Conservation (phyloP, 2,797 vertebrate species). For the Mormyrus hasselquistii region DNA sequence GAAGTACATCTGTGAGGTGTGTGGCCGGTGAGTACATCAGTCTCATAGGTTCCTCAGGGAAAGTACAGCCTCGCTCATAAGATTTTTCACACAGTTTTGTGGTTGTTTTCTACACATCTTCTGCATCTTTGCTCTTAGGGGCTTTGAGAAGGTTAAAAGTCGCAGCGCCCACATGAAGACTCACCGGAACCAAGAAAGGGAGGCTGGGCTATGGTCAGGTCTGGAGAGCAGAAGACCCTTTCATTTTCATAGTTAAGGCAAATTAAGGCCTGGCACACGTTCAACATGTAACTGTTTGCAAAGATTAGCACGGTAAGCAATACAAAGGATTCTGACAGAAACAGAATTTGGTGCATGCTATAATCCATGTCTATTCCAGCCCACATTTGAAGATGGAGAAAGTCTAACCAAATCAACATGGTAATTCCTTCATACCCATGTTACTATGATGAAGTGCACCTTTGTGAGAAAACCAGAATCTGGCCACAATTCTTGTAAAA, state of each 20-base stretch:
- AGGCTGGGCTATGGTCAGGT: slow-evolving; percentile 20
- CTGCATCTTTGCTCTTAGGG: slow-evolving; percentile 34
- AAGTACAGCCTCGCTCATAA: background rate
- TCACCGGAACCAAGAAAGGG: slow-evolving; percentile 52
- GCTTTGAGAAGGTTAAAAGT: slow-evolving; percentile 61
- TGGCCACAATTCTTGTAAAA: background rate
- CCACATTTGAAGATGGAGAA: background rate
- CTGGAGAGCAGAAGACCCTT: background rate
- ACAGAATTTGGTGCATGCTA: background rate
- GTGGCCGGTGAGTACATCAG: slow-evolving; percentile 47
- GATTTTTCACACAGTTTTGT: background rate
- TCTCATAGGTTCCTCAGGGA: background rate
- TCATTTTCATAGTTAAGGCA: background rate
- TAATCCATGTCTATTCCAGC: background rate
- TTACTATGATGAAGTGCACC: background rate
- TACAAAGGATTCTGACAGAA: background rate
- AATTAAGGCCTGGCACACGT: background rate
- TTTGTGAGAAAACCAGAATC: background rate
- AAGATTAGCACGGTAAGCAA: background rate
- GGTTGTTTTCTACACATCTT: background rate
- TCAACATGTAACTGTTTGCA: background rate
- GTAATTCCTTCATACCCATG: background rate
- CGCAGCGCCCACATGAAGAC: slow-evolving; percentile 62
- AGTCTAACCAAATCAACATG: background rate
- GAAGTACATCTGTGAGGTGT: slow-evolving; percentile 50